Percentiles rank a stretch among this genome's conserved stretches.
phyloP scores from a whole-genome alignment of 2,797 vertebrate genomes.

The Falco cherrug region DNA sequence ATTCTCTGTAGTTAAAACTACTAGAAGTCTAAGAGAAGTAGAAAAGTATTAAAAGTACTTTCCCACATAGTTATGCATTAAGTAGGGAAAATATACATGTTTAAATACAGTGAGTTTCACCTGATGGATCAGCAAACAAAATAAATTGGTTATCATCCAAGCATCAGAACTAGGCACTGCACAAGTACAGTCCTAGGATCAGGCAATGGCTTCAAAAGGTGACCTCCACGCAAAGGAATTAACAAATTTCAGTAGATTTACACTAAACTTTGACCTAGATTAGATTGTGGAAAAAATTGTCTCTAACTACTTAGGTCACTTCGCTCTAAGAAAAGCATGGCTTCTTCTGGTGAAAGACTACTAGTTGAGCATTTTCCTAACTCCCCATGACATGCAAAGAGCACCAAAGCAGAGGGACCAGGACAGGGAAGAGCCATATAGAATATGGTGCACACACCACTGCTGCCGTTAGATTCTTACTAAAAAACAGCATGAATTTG shows the following conservation, averaged over 20 bases:
- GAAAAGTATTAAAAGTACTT: neutral
- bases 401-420: neutral
- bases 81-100: neutral
- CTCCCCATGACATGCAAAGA: neutral
- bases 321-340: neutral
- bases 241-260: neutral
- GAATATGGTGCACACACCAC: neutral
- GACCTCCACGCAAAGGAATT: neutral
- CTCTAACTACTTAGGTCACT: fast-evolving
- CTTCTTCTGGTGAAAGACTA: neutral
- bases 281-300: neutral
- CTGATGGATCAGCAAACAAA: constrained; percentile 36
- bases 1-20: neutral
- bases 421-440: neutral
- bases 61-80: neutral
- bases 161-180: neutral
- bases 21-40: neutral
- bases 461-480: neutral
- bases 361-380: neutral
- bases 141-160: neutral
- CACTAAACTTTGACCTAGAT: neutral
- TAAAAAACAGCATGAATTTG: neutral
- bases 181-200: neutral
- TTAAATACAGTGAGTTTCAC: constrained; percentile 7
- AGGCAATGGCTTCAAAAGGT: neutral